Base-by-base conservation (phyloP, 2,888 invertebrate genomes). In the Schizotus pectinicornis region DNA sequence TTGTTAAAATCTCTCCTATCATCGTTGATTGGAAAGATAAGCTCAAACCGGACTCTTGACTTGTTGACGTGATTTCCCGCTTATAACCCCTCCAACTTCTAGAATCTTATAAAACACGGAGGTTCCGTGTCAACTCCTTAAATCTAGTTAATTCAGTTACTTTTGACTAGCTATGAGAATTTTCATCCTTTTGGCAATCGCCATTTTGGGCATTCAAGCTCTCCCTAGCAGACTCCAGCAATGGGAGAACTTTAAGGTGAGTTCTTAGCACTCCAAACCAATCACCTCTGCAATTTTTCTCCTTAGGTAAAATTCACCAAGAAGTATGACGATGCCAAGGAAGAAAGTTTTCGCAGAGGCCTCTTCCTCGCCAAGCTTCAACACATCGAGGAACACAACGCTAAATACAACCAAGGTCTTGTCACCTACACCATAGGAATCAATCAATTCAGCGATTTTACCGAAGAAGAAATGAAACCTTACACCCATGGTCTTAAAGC, bases 381-480 rank as follows among this genome's bases (percentile, higher is more conserved):
- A 14, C 7, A 13, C 3, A 39, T 54, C 35, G 54, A 54, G 47
- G 54, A 47, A 35, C 54, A 54, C 35, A 54, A 54, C 33, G 36
- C 46, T 9, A 46, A 41, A 22, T 54, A 38, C 13, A 33, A 39
- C 13, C 38, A 41, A 22, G 54, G 54, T 12, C 11, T 36, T 11
- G 54, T 41, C n/a, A 47, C 54, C 3, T 54, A 47, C 39, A 47
- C 47, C 8, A 7, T 41, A 12, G 54, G 54, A 8, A 13, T 54
- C 14, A 54, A 54, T 11, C 33, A 54, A 7, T 54, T 54, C 14
- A 12, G 47, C n/a, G 54, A 54, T 12, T 7, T 39, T 8, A 54
- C 54, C 8, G 34, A 36, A 6, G 54, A 54, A 8, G 54, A 54
- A 38, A 41, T 33, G 35, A 54, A 13, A 41, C 47, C 54, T 0